phyloP scores from a whole-genome alignment of 2,797 vertebrate species.

The Pangasius larnaudii region DNA sequence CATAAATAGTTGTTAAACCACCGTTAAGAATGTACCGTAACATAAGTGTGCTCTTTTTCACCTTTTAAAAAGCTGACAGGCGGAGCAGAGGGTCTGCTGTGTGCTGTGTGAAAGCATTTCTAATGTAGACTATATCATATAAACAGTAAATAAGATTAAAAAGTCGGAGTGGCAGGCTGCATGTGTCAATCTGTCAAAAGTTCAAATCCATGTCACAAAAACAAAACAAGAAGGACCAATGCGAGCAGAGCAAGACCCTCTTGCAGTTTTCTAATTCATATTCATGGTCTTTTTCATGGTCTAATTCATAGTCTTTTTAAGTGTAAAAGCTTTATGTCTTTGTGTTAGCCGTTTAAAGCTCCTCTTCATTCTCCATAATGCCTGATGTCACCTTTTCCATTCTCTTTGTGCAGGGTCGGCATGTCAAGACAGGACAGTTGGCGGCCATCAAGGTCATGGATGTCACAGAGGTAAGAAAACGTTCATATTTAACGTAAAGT shows the following conservation, averaged over 20 bases:
- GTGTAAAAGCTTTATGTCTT: background rate
- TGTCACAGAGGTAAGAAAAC: constrained; percentile 96
- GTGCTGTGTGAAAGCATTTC: no score
- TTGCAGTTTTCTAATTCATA: no score
- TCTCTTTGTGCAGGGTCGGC: constrained; percentile 84
- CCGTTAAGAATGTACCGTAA: no score
- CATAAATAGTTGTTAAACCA: no score
- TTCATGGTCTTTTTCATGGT: background rate
- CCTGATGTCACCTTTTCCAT: background rate
- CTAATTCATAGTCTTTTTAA: background rate
- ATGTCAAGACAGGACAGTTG: constrained; percentile 98
- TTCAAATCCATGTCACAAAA: no score
- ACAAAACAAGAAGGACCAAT: no score
- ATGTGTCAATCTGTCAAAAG: background rate
- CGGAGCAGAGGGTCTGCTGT: no score
- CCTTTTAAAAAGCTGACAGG: no score
- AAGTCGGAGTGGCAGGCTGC: no score
- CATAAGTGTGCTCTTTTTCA: no score
- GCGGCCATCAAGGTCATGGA: constrained; percentile 99
- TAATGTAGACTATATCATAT: no score
- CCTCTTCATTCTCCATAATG: background rate
- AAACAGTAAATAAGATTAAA: background rate
- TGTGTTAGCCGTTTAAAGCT: background rate
- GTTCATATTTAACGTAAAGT: no score
- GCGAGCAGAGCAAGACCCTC: background rate